These are phyloP conservation scores for Troglohyphantes excavatus DNA, from an alignment of 2,888 invertebrate genomes.

Conservation along the genomic window DNA sequence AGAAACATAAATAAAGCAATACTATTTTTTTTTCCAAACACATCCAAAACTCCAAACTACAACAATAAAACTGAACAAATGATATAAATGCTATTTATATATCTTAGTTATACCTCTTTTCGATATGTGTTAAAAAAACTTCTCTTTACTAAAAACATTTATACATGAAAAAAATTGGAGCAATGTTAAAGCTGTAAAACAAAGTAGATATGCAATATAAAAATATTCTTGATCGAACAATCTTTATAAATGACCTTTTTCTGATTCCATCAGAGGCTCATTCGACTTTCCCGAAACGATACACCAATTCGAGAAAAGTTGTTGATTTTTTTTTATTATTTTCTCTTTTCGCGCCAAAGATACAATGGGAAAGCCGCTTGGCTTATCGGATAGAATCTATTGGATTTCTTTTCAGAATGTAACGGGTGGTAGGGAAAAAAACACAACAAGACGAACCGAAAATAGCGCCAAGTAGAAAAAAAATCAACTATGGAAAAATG, in stretches of 20 bases:
- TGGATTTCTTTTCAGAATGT: constrained; percentile 43
- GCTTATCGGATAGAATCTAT: constrained; percentile 61
- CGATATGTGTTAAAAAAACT: background rate
- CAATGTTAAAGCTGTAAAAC: background rate
- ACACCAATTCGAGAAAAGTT: constrained; percentile 20
- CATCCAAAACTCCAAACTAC: no score
- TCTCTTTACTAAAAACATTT: background rate
- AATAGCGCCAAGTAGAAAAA: background rate
- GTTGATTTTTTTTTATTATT: background rate
- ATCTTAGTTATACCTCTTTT: no score
- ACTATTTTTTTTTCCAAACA: no score
- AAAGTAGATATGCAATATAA: background rate
- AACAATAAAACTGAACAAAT: no score
- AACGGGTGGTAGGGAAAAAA: background rate
- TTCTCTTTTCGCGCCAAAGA: constrained; percentile 14
- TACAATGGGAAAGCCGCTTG: constrained; percentile 33
- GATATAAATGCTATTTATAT: no score
- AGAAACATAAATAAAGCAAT: no score
- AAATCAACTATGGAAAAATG: constrained; percentile 40
- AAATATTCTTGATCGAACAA: constrained; percentile 8
- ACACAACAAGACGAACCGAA: background rate
- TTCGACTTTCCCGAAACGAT: constrained; percentile 11
- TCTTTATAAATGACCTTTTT: constrained; percentile 38
- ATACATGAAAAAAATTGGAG: no score
- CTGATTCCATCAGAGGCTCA: background rate